Evolutionary conservation across 2,797 vertebrate species (phyloP).

Genomic region (Enteromius fasciolatus): DNA sequence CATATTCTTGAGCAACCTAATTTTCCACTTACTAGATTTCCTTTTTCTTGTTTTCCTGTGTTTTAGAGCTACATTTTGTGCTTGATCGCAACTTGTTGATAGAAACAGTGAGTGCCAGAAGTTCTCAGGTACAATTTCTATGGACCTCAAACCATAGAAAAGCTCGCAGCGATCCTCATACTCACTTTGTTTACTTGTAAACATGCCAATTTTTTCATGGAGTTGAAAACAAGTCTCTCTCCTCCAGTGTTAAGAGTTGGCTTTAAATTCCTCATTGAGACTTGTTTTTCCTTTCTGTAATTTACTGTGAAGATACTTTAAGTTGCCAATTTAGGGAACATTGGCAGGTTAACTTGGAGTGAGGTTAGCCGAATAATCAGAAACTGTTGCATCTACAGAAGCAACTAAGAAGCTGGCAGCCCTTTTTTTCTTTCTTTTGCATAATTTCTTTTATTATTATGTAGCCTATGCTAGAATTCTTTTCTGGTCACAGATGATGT

Average conservation of each 20-base stretch:
- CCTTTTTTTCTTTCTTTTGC: constrained; percentile 34
- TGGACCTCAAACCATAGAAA: constrained; percentile 51
- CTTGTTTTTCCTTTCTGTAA: constrained; percentile 47
- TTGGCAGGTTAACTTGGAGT: constrained; percentile 53
- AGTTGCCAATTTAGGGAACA: constrained; percentile 59
- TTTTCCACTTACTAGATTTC: constrained; percentile 38
- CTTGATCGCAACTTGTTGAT: constrained; percentile 39
- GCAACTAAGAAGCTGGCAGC: constrained; percentile 47
- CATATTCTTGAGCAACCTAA: constrained; percentile 66
- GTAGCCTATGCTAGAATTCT: constrained; percentile 47
- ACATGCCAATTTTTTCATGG: constrained; percentile 57
- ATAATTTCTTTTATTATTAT: constrained; percentile 17
- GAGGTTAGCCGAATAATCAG: constrained; percentile 57
- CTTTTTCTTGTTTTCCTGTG: background rate
- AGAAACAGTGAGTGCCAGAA: constrained; percentile 55
- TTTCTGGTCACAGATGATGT: constrained; percentile 49
- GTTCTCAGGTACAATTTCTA: constrained; percentile 61
- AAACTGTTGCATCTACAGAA: constrained; percentile 49
- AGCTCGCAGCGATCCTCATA: constrained; percentile 54
- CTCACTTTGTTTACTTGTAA: constrained; percentile 55
- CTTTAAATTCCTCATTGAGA: constrained; percentile 57
- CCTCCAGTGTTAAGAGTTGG: constrained; percentile 58
- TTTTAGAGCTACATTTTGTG: background rate
- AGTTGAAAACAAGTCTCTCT: constrained; percentile 59
- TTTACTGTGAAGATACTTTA: constrained; percentile 61